A percentile compares a stretch with the other conserved stretches of the same genome.
phyloP scores from a whole-genome alignment of 2,888 invertebrate genomes.

The Synanthedon myopaeformis region DNA sequence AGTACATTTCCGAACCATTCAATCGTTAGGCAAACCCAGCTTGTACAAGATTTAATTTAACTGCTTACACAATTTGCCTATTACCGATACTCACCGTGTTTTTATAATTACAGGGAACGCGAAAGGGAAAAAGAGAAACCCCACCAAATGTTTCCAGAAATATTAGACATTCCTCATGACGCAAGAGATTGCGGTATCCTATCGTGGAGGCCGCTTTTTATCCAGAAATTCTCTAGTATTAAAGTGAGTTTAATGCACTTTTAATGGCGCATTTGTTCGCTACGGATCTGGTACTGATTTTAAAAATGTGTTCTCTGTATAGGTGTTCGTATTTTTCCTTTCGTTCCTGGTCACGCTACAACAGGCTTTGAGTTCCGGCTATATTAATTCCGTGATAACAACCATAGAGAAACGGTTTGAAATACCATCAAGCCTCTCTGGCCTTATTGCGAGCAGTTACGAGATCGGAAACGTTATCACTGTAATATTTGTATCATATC shows the following conservation, averaged over 20 bases:
- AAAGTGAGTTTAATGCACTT: constrained; percentile 68
- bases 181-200: constrained; percentile 90
- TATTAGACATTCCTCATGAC: constrained; percentile 76
- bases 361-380: constrained; percentile 91
- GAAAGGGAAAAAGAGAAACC: constrained; percentile 73
- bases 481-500: constrained; percentile 95
- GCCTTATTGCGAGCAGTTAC: constrained; percentile 93
- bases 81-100: no score
- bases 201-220: constrained; percentile 84
- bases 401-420: constrained; percentile 96
- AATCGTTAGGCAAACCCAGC: no score
- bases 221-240: constrained; percentile 91
- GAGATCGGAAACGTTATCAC: constrained; percentile 96
- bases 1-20: no score
- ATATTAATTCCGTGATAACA: constrained; percentile 95
- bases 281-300: neutral
- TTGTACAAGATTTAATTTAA: no score
- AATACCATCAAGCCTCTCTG: constrained; percentile 92
- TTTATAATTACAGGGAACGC: constrained; percentile 39
- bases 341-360: constrained; percentile 91
- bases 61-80: no score
- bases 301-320: constrained; percentile 28
- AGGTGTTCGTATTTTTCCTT: constrained; percentile 90
- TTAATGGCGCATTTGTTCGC: neutral
- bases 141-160: constrained; percentile 70